A percentile compares a stretch with the other conserved stretches of the same genome.
These are phyloP conservation scores for Trachelus stipa DNA, from an alignment of 2,888 invertebrate species.

Conservation along the genomic window DNA sequence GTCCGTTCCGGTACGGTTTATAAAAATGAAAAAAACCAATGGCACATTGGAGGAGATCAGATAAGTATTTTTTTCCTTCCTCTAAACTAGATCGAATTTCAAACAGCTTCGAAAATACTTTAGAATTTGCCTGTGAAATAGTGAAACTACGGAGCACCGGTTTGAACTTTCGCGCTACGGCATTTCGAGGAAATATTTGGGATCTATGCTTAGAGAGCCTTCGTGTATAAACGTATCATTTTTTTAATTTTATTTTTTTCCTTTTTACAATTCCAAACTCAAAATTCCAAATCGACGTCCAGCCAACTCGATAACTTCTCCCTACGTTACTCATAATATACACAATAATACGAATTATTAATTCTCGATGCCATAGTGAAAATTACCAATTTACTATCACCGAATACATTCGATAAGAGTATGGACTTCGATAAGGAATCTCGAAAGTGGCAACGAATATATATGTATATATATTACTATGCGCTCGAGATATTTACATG, in stretches of 20 bases:
- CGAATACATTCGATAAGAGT: not conserved
- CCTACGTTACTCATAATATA: not conserved
- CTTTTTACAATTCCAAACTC: slow-evolving; percentile 4
- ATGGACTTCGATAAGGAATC: slow-evolving; percentile 5
- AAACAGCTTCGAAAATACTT: not conserved
- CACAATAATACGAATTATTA: not conserved
- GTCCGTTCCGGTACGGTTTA: not conserved
- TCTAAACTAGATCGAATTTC: not conserved
- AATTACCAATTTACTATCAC: not conserved
- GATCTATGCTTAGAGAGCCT: slow-evolving; percentile 32
- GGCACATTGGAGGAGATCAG: not conserved
- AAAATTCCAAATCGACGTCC: slow-evolving; percentile 9
- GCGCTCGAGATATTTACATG: slow-evolving; percentile 42
- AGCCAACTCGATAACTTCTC: not conserved
- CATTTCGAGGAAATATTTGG: slow-evolving; percentile 37
- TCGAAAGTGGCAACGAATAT: not conserved
- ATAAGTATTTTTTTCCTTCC: not conserved
- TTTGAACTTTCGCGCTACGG: slow-evolving; percentile 17
- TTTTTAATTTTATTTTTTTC: not conserved
- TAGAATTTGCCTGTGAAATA: not conserved
- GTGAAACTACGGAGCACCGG: not conserved
- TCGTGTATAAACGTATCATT: slow-evolving; percentile 14
- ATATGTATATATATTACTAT: slow-evolving; percentile 42
- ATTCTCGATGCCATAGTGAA: not conserved
- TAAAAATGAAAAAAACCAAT: not conserved